Evolutionary conservation across 2,113 vertebrate genomes (phyloP).

Genomic region (Chloebia gouldiae): DNA sequence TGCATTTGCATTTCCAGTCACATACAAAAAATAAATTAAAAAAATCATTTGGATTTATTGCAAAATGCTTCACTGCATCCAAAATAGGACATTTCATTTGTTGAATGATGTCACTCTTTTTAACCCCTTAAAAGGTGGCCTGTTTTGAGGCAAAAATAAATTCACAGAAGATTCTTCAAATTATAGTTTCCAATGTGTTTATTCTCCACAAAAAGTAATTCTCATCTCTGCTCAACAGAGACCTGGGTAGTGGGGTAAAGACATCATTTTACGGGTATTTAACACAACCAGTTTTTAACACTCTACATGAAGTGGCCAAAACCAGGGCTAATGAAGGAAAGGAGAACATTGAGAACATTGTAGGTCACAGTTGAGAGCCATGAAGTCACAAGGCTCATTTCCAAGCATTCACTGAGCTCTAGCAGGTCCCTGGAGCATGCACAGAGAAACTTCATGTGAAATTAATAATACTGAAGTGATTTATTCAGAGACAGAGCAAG

Average conservation of each 20-base stretch:
- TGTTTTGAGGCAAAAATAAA: neutral
- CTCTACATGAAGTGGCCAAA: neutral
- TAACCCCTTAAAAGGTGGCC: neutral
- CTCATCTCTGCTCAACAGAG: neutral
- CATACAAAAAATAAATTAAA: neutral
- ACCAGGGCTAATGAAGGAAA: neutral
- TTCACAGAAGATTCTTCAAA: neutral
- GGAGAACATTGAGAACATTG: neutral
- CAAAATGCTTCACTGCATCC: neutral
- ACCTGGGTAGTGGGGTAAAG: neutral
- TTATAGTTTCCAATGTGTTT: fast-evolving
- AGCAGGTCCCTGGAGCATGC: neutral
- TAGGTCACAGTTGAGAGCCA: neutral
- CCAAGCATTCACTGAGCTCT: neutral
- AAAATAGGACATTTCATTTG: neutral
- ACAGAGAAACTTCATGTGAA: neutral
- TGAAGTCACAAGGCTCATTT: neutral
- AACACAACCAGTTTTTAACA: neutral
- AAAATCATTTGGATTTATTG: neutral
- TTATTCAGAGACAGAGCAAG: neutral
- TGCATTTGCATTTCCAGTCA: neutral
- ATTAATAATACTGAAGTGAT: neutral
- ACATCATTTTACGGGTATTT: neutral
- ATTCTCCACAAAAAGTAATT: neutral
- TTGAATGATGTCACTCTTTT: neutral